Evolutionary conservation across 2,797 vertebrate species (phyloP), one percentile per base, ranked within the genome.

Genomic region (Notoglanidium macrostoma): DNA sequence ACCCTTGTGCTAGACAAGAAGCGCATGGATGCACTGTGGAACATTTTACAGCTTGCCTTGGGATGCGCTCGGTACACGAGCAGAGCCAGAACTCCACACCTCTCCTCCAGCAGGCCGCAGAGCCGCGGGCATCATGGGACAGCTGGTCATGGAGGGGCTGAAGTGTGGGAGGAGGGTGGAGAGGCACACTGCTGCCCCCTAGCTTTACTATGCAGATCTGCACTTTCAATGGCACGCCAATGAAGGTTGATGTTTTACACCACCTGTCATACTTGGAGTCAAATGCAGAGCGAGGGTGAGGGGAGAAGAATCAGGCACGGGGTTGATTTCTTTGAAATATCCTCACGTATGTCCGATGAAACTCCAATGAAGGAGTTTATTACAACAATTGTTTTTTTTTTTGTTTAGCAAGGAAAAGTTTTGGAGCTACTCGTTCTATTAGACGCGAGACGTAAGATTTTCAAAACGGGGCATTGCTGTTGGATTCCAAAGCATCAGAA

Each of bases 41-140:
- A 86, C 63, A 12, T 89, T 91, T 91, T 90, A 89, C 89, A 86
- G 88, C 89, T 89, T 85, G 91, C 89, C 87, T 89, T 89, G 87
- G 89, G 89, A 91, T 32, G 87, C 35, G 78, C 54, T 73, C 54
- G n/a, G 78, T 73, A 77, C 59, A 54, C 26, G 85, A 85, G 90
- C 89, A 46, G 87, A 95, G 94, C 94, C 94, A 95, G 93, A 90
- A 91, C 93, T 94, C 67, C 93, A 95, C 95, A 95, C 95, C 94
- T 93, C 93, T 95, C 94, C 94, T 95, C 94, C 95, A 96, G 95
- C 94, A 94, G 94, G 94, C 95, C 91, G 94, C 93, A 90, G 93
- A 91, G 94, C 92, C 89, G 90, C 92, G 57, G 93, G 95, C 95
- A 94, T 93, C 93, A 91, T 87, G 90, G 94, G 94, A 94, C 96